A percentile compares a stretch with the other conserved stretches of the same genome.
Conservation (phyloP, 2,113 vertebrate genomes). For the Oryzias melastigma region DNA sequence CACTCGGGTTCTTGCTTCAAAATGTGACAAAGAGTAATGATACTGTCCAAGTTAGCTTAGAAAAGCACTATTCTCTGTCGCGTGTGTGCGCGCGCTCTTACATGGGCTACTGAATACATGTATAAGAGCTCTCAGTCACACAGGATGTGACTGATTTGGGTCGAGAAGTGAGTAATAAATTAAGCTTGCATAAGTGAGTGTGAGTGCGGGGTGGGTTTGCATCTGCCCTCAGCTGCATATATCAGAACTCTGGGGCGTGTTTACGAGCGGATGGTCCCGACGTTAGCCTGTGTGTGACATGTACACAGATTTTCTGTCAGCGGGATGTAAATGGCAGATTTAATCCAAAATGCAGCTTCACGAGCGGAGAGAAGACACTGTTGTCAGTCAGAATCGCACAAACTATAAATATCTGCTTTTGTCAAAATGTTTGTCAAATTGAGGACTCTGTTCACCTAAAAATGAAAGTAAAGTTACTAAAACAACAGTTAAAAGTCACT, state of each 20-base stretch:
- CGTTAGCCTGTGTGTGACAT: conserved; percentile 48
- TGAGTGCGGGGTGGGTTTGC: conserved; percentile 35
- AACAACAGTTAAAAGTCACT: no score
- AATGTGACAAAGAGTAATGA: conserved; percentile 54
- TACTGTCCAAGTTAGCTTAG: conserved; percentile 24
- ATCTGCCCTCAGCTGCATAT: conserved; percentile 42
- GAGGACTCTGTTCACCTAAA: no score
- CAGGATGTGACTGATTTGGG: conserved; percentile 74
- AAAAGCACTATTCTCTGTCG: conserved; percentile 7
- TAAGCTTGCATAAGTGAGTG: conserved; percentile 48
- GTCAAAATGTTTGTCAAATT: background rate
- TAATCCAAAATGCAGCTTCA: conserved; percentile 39
- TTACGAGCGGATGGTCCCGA: conserved; percentile 41
- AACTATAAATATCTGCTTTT: conserved; percentile 24
- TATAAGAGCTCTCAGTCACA: conserved; percentile 45
- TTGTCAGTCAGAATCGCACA: conserved; percentile 25
- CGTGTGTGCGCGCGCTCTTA: conserved; percentile 17
- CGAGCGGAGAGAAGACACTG: conserved; percentile 15
- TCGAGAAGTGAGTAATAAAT: conserved; percentile 69
- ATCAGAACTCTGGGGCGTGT: conserved; percentile 40
- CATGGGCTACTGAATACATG: conserved; percentile 48
- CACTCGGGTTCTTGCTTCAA: conserved; percentile 29
- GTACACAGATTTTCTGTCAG: conserved; percentile 42
- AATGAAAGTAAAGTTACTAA: no score
- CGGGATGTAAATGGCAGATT: conserved; percentile 36